Evolutionary conservation across 2,888 invertebrate genomes (phyloP).

Genomic region (Drosophila aldrichi): DNA sequence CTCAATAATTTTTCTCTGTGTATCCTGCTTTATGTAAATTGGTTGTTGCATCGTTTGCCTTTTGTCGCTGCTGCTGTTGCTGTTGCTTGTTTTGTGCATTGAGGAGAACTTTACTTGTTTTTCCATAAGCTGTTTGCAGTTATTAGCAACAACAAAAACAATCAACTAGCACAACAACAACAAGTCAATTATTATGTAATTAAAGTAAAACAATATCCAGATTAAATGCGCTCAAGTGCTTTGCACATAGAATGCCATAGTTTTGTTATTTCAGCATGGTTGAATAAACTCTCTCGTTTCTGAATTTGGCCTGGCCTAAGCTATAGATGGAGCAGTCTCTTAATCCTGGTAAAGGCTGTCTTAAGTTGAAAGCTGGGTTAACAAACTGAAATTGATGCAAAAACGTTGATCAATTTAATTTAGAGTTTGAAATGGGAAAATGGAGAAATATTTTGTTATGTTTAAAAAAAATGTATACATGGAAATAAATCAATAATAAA

Average conservation of each 20-base stretch:
- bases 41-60: constrained; percentile 31
- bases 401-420: background rate
- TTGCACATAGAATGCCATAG: constrained; percentile 24
- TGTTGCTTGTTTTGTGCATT: constrained; percentile 18
- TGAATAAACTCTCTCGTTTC: constrained; percentile 7
- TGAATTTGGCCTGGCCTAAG: background rate
- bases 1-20: background rate
- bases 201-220: constrained; percentile 73
- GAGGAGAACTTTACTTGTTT: constrained; percentile 27
- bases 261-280: constrained; percentile 19
- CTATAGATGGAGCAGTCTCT: constrained; percentile 4
- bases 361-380: background rate
- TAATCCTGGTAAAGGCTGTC: background rate
- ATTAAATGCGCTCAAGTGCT: constrained; percentile 62
- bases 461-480: too few relatives aligned
- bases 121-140: constrained; percentile 67
- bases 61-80: constrained; percentile 9
- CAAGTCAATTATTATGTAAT: constrained; percentile 77
- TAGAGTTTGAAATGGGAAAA: background rate
- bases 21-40: constrained; percentile 3
- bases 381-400: background rate
- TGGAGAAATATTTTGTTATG: too few relatives aligned
- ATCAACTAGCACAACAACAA: constrained; percentile 27
- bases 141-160: constrained; percentile 56
- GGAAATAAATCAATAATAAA: too few relatives aligned